Evolutionary conservation across 2,888 invertebrate species (phyloP).

Genomic region (Amiota minor): DNA sequence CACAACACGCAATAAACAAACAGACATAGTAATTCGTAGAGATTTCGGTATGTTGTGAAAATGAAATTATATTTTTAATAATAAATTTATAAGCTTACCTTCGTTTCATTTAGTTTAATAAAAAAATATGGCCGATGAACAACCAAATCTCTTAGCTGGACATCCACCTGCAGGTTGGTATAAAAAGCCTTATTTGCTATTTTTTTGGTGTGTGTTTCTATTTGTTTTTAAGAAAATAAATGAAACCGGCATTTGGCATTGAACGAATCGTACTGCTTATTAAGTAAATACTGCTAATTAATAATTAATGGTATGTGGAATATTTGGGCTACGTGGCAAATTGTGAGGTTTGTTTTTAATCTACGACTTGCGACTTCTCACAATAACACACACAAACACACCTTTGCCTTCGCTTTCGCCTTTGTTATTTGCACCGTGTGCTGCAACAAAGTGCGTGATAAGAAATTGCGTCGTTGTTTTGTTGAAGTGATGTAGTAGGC

Average conservation of each 20-base stretch:
- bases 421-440: background rate
- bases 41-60: no score
- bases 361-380: background rate
- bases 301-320: background rate
- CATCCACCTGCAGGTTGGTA: conserved; percentile 91
- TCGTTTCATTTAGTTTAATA: background rate
- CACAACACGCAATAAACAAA: conserved; percentile 14
- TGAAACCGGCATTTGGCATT: conserved; percentile 1
- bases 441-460: conserved; percentile 9
- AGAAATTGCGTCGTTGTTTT: conserved; percentile 8
- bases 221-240: background rate
- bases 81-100: no score
- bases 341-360: background rate
- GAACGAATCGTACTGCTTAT: background rate
- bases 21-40: background rate
- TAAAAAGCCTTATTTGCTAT: conserved; percentile 24
- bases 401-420: background rate
- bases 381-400: no score
- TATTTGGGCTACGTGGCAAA: background rate
- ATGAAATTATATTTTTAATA: no score
- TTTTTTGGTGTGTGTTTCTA: conserved; percentile 29
- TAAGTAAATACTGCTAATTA: background rate
- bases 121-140: conserved; percentile 76
- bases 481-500: background rate
- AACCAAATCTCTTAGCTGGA: conserved; percentile 86